A percentile compares a stretch with the other conserved stretches of the same genome.
These are phyloP conservation scores for Eira barbara DNA, from an alignment of 2,113 vertebrate genomes.

Conservation along the genomic window DNA sequence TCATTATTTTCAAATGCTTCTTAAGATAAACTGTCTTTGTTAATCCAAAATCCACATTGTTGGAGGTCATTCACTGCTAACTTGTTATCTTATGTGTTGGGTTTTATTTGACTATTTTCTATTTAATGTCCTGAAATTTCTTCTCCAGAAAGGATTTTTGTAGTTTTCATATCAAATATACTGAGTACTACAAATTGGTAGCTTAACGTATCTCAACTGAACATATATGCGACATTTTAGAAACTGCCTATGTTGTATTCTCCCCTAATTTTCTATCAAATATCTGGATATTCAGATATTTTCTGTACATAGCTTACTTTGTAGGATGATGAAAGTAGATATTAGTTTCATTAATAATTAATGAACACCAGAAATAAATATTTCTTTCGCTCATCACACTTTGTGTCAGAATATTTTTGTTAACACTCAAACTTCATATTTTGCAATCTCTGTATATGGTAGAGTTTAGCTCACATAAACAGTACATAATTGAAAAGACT, in stretches of 20 bases:
- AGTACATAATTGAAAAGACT: not conserved
- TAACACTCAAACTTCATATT: not conserved
- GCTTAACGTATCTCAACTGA: not conserved
- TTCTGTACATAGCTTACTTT: not conserved
- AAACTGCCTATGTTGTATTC: not conserved
- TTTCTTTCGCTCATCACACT: not conserved
- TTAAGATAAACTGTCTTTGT: not conserved
- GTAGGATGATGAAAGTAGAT: not conserved
- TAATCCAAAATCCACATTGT: not conserved
- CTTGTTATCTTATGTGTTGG: not conserved
- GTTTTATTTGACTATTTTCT: not conserved
- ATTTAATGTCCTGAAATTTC: not conserved
- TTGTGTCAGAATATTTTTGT: not conserved
- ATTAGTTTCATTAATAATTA: not conserved
- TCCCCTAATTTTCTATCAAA: not conserved
- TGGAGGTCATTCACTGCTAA: not conserved
- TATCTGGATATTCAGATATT: not conserved
- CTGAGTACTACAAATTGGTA: not conserved
- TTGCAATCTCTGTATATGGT: not conserved
- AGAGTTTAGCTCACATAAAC: constrained; percentile 36
- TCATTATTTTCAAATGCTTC: not conserved
- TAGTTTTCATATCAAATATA: not conserved
- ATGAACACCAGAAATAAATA: not conserved
- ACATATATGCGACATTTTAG: not conserved
- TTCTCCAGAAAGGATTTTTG: not conserved